Evolutionary conservation across 2,797 vertebrate species (phyloP).

Genomic region (Channallabes apus): DNA sequence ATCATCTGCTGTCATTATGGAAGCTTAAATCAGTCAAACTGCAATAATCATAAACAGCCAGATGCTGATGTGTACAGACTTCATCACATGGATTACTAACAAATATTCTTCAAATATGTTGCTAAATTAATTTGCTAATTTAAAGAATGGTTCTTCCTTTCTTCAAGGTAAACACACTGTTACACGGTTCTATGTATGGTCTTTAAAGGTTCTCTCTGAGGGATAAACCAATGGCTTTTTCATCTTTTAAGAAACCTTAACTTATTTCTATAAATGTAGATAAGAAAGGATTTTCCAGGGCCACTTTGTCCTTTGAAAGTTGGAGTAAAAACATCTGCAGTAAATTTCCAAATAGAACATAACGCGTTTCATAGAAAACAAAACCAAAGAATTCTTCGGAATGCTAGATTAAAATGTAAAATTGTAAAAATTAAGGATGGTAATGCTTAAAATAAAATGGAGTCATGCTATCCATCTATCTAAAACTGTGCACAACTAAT

Average conservation of each 20-base stretch:
- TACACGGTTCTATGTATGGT: not conserved
- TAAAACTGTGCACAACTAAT: too few species aligned
- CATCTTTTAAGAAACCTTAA: too few species aligned
- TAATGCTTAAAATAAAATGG: too few species aligned
- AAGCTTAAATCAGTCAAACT: slow-evolving; percentile 5
- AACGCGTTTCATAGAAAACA: too few species aligned
- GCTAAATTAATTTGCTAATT: too few species aligned
- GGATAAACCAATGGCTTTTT: not conserved
- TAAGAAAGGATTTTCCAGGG: too few species aligned
- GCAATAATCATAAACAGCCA: not conserved
- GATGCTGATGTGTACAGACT: not conserved
- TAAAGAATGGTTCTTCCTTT: not conserved
- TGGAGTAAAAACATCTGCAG: too few species aligned
- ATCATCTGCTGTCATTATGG: slow-evolving; percentile 20
- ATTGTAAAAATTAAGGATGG: not conserved
- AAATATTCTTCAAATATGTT: too few species aligned
- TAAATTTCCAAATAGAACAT: too few species aligned
- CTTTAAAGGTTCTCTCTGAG: not conserved
- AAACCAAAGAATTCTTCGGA: not conserved
- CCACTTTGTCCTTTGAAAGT: too few species aligned
- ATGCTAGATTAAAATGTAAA: not conserved
- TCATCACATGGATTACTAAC: not conserved
- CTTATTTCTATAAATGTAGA: too few species aligned
- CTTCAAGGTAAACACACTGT: not conserved
- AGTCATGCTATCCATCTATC: too few species aligned